Conservation (phyloP, 2,113 vertebrate species). For the Anolis sagrei region DNA sequence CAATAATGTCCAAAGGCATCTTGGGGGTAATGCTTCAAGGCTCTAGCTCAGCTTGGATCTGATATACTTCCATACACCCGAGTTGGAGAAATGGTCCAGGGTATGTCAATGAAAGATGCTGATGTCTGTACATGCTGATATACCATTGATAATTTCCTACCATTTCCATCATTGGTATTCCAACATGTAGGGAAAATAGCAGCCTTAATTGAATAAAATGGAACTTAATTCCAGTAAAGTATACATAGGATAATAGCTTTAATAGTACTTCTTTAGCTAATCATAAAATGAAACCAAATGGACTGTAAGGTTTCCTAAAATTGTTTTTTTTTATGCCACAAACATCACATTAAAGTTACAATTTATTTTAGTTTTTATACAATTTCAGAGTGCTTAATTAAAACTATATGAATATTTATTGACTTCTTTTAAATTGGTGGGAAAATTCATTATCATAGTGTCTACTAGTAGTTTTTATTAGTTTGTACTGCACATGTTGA, state of each 20-base stretch:
- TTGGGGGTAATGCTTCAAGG: background rate
- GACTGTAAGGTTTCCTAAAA: constrained; percentile 40
- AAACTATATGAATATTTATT: constrained; percentile 58
- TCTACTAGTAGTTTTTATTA: constrained; percentile 68
- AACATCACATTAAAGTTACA: constrained; percentile 40
- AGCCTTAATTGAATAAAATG: background rate
- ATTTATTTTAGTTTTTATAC: constrained; percentile 62
- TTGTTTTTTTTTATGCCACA: constrained; percentile 42
- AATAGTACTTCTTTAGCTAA: background rate
- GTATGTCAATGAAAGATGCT: background rate
- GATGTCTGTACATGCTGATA: too few relatives aligned
- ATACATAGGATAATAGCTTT: background rate
- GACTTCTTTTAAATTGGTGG: constrained; percentile 47
- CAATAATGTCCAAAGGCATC: background rate
- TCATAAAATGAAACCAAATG: constrained; percentile 21
- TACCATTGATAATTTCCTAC: background rate
- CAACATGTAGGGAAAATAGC: background rate
- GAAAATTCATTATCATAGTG: constrained; percentile 61
- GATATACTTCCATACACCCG: background rate
- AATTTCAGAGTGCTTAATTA: constrained; percentile 59
- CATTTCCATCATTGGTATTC: background rate
- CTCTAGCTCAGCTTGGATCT: background rate
- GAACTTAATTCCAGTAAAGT: background rate
- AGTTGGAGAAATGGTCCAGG: background rate
- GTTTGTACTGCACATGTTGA: constrained; percentile 58